Percentiles rank a stretch among this genome's conserved stretches.
Conservation (phyloP, 2,797 vertebrate genomes). For the Bradypus variegatus region DNA sequence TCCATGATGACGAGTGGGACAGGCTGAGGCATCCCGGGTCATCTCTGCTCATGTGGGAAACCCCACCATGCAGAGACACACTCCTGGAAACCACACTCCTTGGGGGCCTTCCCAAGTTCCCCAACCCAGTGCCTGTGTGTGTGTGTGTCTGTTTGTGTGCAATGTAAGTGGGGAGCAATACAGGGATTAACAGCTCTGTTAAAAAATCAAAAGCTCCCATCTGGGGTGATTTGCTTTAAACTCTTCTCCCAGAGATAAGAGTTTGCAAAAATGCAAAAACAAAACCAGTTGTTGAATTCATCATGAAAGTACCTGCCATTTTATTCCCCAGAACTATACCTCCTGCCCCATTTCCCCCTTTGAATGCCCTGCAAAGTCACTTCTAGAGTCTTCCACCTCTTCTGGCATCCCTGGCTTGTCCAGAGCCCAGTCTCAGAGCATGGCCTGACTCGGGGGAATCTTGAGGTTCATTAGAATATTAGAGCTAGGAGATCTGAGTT, state of each 20-base stretch:
- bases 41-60: neutral
- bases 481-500: neutral
- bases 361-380: neutral
- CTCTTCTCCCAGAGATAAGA: neutral
- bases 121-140: neutral
- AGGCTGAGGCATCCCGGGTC: neutral
- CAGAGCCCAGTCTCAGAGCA: neutral
- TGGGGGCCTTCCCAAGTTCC: neutral
- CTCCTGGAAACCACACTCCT: neutral
- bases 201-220: neutral
- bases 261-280: neutral
- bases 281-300: neutral
- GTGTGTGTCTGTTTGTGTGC: neutral
- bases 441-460: neutral
- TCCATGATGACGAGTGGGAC: neutral
- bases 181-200: neutral
- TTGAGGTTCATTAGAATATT: neutral
- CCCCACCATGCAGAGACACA: neutral
- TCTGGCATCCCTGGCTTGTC: neutral
- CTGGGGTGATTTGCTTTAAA: neutral
- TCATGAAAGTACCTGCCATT: neutral
- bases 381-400: neutral
- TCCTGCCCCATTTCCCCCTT: rapidly evolving
- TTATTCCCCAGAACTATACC: neutral
- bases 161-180: neutral